Evolutionary conservation across 2,888 invertebrate species (phyloP).

Genomic region (Rhimphoctona megacephalus): DNA sequence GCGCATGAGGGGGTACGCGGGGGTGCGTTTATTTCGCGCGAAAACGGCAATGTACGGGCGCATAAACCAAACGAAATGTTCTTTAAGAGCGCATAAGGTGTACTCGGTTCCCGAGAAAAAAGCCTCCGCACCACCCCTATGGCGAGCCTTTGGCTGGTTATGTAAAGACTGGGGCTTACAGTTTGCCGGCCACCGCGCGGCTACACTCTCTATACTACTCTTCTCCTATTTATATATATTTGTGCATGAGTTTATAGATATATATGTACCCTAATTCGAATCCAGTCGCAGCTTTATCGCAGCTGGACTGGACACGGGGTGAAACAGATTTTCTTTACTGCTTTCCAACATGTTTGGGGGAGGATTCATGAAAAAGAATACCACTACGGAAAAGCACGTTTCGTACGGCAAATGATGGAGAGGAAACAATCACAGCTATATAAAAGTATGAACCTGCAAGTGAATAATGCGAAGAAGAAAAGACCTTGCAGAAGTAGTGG

Average conservation of each 20-base stretch:
- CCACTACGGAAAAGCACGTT: conserved; percentile 20
- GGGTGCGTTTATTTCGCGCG: conserved; percentile 74
- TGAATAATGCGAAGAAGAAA: conserved; percentile 48
- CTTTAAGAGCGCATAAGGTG: conserved; percentile 68
- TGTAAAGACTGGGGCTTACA: conserved; percentile 2
- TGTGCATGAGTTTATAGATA: neutral
- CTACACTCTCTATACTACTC: neutral
- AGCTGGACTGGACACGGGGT: conserved; percentile 66
- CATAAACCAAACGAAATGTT: conserved; percentile 71
- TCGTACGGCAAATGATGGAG: conserved; percentile 36
- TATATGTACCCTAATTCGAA: conserved; percentile 57
- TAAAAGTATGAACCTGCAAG: conserved; percentile 2
- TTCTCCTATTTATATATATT: neutral
- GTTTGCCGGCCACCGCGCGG: conserved; percentile 16
- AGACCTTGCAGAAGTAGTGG: neutral
- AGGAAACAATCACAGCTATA: conserved; percentile 22
- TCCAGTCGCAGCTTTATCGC: conserved; percentile 58
- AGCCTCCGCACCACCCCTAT: conserved; percentile 2
- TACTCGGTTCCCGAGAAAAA: conserved; percentile 22
- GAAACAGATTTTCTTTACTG: conserved; percentile 78
- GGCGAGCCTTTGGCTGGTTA: neutral
- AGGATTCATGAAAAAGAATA: conserved; percentile 35
- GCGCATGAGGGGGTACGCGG: neutral
- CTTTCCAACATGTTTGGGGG: conserved; percentile 63
- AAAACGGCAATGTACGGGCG: conserved; percentile 72